phyloP scores from a whole-genome alignment of 2,888 invertebrate genomes.

The Tetrapedia diversipes region DNA sequence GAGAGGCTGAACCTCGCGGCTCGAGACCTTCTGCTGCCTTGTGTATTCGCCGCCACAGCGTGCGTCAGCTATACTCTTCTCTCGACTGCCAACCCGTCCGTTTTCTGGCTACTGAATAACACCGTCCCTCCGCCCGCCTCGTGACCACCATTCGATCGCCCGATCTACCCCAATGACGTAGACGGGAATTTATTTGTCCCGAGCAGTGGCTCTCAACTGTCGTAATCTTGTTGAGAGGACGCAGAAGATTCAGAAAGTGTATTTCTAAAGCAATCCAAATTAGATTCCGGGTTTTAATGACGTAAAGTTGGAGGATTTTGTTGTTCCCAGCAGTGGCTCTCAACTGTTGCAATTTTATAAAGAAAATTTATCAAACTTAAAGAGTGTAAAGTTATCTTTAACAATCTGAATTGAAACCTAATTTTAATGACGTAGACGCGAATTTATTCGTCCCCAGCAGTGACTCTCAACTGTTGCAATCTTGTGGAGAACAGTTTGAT shows the following conservation, averaged over 20 bases:
- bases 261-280: no score
- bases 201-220: constrained; percentile 25
- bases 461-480: no score
- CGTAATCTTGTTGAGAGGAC: not conserved
- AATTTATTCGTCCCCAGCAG: constrained; percentile 40
- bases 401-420: no score
- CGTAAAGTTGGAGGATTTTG: constrained; percentile 39
- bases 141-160: constrained; percentile 38
- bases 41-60: constrained; percentile 26
- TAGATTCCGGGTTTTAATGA: no score
- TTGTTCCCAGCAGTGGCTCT: constrained; percentile 28
- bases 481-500: no score
- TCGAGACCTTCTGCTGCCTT: constrained; percentile 67
- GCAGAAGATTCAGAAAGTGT: no score
- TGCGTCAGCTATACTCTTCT: constrained; percentile 26
- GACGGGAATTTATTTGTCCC: constrained; percentile 35
- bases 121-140: not conserved
- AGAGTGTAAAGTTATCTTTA: no score
- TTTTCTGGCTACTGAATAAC: constrained; percentile 38
- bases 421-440: constrained; percentile 49
- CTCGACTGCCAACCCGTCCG: constrained; percentile 30
- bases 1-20: constrained; percentile 69
- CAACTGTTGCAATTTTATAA: not conserved
- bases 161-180: constrained; percentile 52
- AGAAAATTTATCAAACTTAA: no score